Base-by-base conservation (phyloP, 2,888 invertebrate species). In the Leucoma salicis region DNA sequence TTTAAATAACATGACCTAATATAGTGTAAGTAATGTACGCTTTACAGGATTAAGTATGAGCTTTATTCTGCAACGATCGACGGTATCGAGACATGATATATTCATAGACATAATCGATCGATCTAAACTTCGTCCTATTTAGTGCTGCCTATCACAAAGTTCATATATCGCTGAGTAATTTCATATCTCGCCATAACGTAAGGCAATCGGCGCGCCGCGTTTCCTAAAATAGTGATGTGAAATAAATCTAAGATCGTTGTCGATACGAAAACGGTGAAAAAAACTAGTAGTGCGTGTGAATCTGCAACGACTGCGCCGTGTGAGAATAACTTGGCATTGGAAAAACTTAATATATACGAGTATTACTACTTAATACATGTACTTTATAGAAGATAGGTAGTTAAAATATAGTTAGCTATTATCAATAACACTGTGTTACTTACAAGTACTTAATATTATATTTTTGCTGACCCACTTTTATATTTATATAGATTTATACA, bases 171-270 rank as follows among this genome's bases (percentile, higher is more conserved):
- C 55, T 63, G 65, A 79, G 79, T 73, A 78, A 87, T 87, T 79
- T 84, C 82, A 87, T 84, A 86, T 81, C 82, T 73, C 63, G 75
- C 74, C 78, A 74, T 85, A n/a, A n/a, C n/a, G n/a, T n/a, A 87
- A 73, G 74, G 74, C 72, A 73, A 69, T 65, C 63, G 76, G 57
- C 78, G 78, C 77, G 78, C 77, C 85, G 63, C 64, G 81, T 80
- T 86, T 82, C 88, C 88, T 89, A 88, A 89, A 88, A 84, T 78
- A 88, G 88, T 80, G 82, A 78, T 86, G 78, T 81, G 82, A 86
- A 84, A 86, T 87, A 87, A 83, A 87, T 89, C 85, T 82, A 69
- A 75, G 82, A 82, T 78, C 68, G 65, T 69, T 75, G 72, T 82
- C 80, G 82, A 80, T 85, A 81, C 63, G 59, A 57, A 56, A 56